A percentile compares a stretch with the other conserved stretches of the same genome.
These are phyloP conservation scores for Caloenas nicobarica DNA, from an alignment of 2,113 vertebrate genomes.

Conservation along the genomic window DNA sequence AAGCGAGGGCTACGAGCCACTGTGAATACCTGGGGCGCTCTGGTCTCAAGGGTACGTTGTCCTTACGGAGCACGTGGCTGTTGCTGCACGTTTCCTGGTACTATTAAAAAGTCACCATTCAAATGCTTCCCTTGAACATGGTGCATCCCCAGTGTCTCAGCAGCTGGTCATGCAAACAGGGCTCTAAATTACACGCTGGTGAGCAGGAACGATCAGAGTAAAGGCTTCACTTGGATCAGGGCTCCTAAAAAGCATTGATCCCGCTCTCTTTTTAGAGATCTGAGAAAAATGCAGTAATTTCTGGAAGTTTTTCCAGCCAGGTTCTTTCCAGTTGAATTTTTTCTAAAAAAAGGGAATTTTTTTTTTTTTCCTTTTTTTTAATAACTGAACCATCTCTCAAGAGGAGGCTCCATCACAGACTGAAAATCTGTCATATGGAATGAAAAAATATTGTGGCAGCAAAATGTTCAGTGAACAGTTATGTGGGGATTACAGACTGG, in stretches of 20 bases:
- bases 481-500: not conserved
- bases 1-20: rapidly evolving
- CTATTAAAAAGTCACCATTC: not conserved
- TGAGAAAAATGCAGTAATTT: not conserved
- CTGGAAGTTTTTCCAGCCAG: not conserved
- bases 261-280: not conserved
- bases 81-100: rapidly evolving
- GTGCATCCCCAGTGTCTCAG: not conserved
- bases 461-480: not conserved
- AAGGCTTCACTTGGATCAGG: not conserved
- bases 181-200: not conserved
- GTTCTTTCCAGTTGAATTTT: not conserved
- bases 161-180: rapidly evolving
- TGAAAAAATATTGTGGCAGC: not conserved
- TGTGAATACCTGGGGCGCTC: not conserved
- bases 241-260: not conserved
- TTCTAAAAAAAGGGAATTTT: not conserved
- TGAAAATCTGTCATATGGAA: not conserved
- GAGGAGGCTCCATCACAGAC: not conserved
- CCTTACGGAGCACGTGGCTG: not conserved
- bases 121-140: not conserved
- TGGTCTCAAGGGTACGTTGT: not conserved
- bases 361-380: not conserved
- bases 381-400: not conserved
- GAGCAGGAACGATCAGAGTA: rapidly evolving